Conservation (phyloP, 92 coral and sea anemone species). For the Palythoa grandiflora region DNA sequence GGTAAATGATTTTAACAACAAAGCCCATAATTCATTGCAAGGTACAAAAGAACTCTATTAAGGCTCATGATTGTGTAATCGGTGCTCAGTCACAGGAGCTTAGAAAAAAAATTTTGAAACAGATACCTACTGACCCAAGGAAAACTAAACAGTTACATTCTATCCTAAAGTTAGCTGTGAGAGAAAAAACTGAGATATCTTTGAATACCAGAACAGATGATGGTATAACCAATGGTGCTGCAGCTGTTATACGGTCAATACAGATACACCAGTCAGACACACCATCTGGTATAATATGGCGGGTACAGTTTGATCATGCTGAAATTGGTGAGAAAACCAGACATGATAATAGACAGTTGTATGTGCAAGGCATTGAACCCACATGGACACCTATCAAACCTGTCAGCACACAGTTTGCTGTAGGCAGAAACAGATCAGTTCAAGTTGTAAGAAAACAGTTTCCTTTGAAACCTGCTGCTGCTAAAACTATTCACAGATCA, state of each 20-base stretch:
- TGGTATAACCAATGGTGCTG: constrained; percentile 6
- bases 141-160: constrained; percentile 67
- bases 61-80: constrained; percentile 62
- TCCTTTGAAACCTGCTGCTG: constrained; percentile 16
- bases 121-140: constrained; percentile 70
- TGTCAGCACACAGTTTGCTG: constrained; percentile 14
- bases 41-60: constrained; percentile 53
- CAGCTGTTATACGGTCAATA: constrained; percentile 5
- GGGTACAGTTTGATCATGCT: constrained; percentile 13
- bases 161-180: constrained; percentile 59
- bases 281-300: constrained; percentile 14
- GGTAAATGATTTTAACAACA: constrained; percentile 69
- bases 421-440: constrained; percentile 16
- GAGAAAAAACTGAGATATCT: constrained; percentile 21
- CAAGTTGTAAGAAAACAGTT: constrained; percentile 11
- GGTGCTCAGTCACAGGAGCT: constrained; percentile 64
- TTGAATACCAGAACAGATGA: background rate
- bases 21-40: constrained; percentile 66
- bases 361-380: constrained; percentile 18
- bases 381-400: constrained; percentile 16
- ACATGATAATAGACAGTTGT: constrained; percentile 10
- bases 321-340: constrained; percentile 13
- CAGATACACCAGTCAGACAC: constrained; percentile 11
- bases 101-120: constrained; percentile 50
- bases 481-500: constrained; percentile 14